Conservation (phyloP, 92 coral and sea anemone species). For the Galaxea fascicularis region DNA sequence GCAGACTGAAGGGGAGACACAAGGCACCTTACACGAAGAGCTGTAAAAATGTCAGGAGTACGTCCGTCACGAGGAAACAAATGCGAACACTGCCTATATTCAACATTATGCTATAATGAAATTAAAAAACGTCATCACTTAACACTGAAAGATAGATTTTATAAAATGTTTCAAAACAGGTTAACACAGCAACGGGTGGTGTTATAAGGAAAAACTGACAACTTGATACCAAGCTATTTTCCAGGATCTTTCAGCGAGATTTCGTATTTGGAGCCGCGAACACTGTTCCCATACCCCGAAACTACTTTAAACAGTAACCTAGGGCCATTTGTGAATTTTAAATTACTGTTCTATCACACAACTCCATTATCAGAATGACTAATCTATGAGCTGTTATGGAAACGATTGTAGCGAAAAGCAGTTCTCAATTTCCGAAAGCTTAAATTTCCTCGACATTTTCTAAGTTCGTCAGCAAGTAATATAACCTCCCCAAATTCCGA, state of each 20-base stretch:
- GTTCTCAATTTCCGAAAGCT: not conserved
- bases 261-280: too few relatives aligned
- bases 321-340: too few relatives aligned
- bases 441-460: constrained; percentile 37
- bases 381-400: not conserved
- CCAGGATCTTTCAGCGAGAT: too few relatives aligned
- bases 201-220: too few relatives aligned
- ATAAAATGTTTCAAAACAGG: not conserved
- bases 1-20: not conserved
- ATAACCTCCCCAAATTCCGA: constrained; percentile 55
- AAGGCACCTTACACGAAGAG: constrained; percentile 13
- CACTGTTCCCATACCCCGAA: too few relatives aligned
- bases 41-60: not conserved
- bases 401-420: not conserved
- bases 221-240: too few relatives aligned
- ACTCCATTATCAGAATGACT: too few relatives aligned
- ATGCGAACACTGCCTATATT: not conserved
- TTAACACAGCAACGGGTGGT: too few relatives aligned
- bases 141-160: not conserved
- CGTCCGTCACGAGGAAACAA: not conserved
- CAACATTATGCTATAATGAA: too few relatives aligned
- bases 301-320: too few relatives aligned
- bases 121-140: not conserved
- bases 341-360: too few relatives aligned
- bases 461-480: constrained; percentile 59